A percentile compares a stretch with the other conserved stretches of the same genome.
Evolutionary conservation across 2,888 invertebrate genomes (phyloP).

Genomic region (Drosophila basisetae): DNA sequence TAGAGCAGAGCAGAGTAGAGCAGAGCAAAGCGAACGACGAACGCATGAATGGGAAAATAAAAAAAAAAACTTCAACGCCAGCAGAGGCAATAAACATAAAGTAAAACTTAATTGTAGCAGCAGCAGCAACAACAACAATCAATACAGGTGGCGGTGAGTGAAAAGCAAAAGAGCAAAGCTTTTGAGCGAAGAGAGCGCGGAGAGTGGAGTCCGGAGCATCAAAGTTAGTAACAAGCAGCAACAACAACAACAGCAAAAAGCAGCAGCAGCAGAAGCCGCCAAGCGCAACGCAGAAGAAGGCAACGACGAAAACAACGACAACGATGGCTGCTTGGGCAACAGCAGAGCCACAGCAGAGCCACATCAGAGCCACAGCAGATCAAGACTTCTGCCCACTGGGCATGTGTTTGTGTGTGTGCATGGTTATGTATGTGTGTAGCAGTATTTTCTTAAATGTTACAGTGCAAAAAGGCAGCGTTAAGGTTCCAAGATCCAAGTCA

Average conservation of each 20-base stretch:
- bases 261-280: constrained; percentile 68
- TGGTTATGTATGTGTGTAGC: constrained; percentile 24
- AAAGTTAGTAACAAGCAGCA: constrained; percentile 30
- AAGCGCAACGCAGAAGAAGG: constrained; percentile 68
- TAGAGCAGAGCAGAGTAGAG: constrained; percentile 49
- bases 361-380: constrained; percentile 52
- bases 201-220: constrained; percentile 19
- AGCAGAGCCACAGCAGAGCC: constrained; percentile 51
- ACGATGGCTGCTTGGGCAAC: constrained; percentile 45
- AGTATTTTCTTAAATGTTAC: constrained; percentile 44
- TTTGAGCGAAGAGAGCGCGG: constrained; percentile 47
- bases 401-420: constrained; percentile 15
- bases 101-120: constrained; percentile 77
- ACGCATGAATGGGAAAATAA: constrained; percentile 61
- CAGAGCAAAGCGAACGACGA: constrained; percentile 55
- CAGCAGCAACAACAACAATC: constrained; percentile 35
- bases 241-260: constrained; percentile 21
- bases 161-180: constrained; percentile 55
- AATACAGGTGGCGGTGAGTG: constrained; percentile 44
- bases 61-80: constrained; percentile 44
- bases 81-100: constrained; percentile 67
- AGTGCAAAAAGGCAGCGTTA: constrained; percentile 24
- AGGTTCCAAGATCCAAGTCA: constrained; percentile 33
- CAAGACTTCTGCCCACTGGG: constrained; percentile 62
- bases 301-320: constrained; percentile 13